Evolutionary conservation across 1,140 invertebrate species (phyloP).

Genomic region (Aphelenchoides fujianensis): DNA sequence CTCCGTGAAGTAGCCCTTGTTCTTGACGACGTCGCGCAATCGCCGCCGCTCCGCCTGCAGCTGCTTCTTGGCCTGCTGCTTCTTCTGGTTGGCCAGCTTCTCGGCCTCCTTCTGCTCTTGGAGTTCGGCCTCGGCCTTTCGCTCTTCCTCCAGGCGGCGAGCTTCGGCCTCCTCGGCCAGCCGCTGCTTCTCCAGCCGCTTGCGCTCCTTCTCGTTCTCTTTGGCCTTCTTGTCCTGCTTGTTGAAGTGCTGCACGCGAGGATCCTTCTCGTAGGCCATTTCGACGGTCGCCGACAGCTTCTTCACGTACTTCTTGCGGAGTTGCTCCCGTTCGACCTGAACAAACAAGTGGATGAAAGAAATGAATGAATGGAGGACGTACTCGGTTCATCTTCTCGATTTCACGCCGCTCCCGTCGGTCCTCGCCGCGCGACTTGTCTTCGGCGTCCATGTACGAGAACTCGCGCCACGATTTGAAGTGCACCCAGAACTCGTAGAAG

Average conservation of each 20-base stretch:
- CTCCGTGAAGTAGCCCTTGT: slow-evolving; percentile 37
- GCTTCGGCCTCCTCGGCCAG: slow-evolving; percentile 62
- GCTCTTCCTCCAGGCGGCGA: slow-evolving; percentile 29
- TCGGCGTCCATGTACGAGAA: slow-evolving; percentile 98
- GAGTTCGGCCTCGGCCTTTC: slow-evolving; percentile 34
- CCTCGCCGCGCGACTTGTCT: slow-evolving; percentile 93
- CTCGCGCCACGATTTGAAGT: slow-evolving; percentile 97
- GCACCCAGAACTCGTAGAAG: slow-evolving; percentile 73
- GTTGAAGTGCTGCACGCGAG: slow-evolving; percentile 82
- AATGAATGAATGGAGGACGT: slow-evolving; percentile 68
- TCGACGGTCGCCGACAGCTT: slow-evolving; percentile 66
- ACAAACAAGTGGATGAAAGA: slow-evolving; percentile 69
- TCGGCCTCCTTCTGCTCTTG: slow-evolving; percentile 31
- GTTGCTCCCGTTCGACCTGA: slow-evolving; percentile 46
- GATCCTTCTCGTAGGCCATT: slow-evolving; percentile 86
- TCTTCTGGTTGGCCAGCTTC: slow-evolving; percentile 33
- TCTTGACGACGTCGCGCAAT: slow-evolving; percentile 35
- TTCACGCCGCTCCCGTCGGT: slow-evolving; percentile 87
- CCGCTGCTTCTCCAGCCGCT: slow-evolving; percentile 58
- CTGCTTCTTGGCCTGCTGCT: slow-evolving; percentile 44
- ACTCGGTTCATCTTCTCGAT: slow-evolving; percentile 96
- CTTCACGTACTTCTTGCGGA: slow-evolving; percentile 47
- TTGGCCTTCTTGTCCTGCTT: slow-evolving; percentile 71
- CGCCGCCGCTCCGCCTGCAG: slow-evolving; percentile 34
- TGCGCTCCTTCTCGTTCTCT: slow-evolving; percentile 66